Conservation (phyloP, 2,888 invertebrate genomes). For the Noctua fimbriata region DNA sequence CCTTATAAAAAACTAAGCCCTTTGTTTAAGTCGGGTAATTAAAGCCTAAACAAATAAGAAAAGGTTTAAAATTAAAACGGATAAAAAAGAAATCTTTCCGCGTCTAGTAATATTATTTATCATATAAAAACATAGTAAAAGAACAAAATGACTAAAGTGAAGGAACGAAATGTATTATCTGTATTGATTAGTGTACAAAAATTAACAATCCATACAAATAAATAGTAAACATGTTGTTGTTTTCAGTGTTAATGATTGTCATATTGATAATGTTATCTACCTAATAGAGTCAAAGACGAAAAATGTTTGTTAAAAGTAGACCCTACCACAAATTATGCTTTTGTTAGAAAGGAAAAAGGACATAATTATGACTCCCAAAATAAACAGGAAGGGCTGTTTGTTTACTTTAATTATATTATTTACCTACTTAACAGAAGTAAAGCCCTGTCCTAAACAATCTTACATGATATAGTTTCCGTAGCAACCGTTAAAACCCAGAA, state of each 20-base stretch:
- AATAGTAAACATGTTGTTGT: too few relatives aligned
- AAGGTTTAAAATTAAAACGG: background rate
- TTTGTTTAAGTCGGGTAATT: background rate
- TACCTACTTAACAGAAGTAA: background rate
- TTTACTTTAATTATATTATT: conserved; percentile 2
- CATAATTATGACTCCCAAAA: background rate
- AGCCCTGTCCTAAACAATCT: background rate
- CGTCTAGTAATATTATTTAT: background rate
- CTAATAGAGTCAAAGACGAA: background rate
- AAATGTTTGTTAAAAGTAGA: background rate
- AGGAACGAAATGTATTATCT: too few relatives aligned
- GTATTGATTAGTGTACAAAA: background rate
- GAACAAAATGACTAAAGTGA: too few relatives aligned
- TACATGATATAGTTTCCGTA: background rate
- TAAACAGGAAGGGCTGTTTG: background rate
- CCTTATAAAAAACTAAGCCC: background rate
- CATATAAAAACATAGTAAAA: background rate
- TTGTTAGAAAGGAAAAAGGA: background rate
- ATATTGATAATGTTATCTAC: background rate
- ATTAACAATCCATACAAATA: background rate
- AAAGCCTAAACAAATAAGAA: background rate
- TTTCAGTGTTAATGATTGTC: too few relatives aligned
- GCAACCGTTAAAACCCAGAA: background rate
- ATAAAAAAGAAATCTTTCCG: background rate
- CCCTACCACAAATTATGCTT: background rate